Evolutionary conservation across 2,888 invertebrate genomes (phyloP).

Genomic region (Apamea anceps): DNA sequence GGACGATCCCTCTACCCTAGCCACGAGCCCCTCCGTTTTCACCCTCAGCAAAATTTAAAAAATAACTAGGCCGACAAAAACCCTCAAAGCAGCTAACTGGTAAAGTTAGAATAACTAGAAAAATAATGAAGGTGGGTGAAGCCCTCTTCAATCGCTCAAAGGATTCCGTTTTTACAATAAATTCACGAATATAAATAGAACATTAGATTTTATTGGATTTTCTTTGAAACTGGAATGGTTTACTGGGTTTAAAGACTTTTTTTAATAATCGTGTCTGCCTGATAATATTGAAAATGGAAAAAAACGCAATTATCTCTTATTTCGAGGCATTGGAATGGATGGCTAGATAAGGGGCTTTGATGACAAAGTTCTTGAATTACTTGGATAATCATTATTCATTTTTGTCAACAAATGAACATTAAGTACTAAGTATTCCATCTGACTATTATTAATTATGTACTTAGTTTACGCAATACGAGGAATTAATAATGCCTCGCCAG

Average conservation of each 20-base stretch:
- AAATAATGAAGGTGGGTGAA: conserved; percentile 64
- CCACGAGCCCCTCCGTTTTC: conserved; percentile 2
- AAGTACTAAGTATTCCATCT: too few species aligned
- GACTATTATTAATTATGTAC: too few species aligned
- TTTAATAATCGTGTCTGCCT: conserved; percentile 14
- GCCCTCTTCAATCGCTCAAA: conserved; percentile 42
- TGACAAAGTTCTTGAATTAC: not conserved
- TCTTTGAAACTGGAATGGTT: conserved; percentile 9
- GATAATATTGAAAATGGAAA: not conserved
- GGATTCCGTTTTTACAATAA: conserved; percentile 48
- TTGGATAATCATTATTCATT: not conserved
- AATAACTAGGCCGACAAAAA: conserved; percentile 33
- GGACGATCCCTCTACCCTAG: too few species aligned
- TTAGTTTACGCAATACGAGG: too few species aligned
- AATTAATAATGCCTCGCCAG: too few species aligned
- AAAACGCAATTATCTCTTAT: not conserved
- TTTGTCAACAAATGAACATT: too few species aligned
- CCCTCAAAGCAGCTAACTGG: conserved; percentile 45
- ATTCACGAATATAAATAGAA: conserved; percentile 47
- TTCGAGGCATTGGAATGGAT: not conserved
- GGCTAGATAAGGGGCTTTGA: not conserved
- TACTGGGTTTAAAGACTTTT: conserved; percentile 1
- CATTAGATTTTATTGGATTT: conserved; percentile 46
- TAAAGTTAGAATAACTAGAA: conserved; percentile 58
- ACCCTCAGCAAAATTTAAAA: conserved; percentile 4